Percentiles rank a stretch among this genome's conserved stretches.
These are phyloP conservation scores for Alectoris magna DNA, from an alignment of 2,797 vertebrate genomes.

Conservation along the genomic window DNA sequence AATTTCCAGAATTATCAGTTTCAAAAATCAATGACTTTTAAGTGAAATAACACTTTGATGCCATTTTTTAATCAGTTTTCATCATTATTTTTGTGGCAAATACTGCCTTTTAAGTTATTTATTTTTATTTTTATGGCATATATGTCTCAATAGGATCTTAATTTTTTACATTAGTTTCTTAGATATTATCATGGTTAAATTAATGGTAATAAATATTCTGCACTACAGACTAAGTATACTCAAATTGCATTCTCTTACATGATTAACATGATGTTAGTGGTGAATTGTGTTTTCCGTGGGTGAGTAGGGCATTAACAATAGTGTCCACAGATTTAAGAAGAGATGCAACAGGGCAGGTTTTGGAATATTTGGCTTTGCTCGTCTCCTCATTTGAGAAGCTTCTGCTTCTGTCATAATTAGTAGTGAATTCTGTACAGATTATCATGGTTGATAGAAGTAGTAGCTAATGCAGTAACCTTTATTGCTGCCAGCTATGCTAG, in stretches of 20 bases:
- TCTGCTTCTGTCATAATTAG: neutral
- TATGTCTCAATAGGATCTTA: no score
- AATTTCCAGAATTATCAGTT: no score
- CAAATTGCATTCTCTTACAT: neutral
- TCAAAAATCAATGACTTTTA: no score
- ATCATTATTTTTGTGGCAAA: no score
- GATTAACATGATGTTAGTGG: fast-evolving
- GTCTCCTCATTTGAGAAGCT: neutral
- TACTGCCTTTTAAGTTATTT: no score
- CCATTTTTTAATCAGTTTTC: no score
- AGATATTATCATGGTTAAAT: no score
- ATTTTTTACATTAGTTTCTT: no score
- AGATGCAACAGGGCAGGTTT: neutral
- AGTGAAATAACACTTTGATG: no score
- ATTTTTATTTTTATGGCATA: no score
- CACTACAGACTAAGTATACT: neutral
- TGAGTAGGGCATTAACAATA: neutral
- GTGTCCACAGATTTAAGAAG: neutral
- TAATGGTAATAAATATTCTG: neutral
- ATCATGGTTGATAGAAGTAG: neutral
- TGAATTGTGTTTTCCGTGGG: neutral
- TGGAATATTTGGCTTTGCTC: neutral
- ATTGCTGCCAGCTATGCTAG: neutral
- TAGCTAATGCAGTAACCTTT: neutral
- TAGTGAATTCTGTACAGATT: neutral